Percentiles rank a stretch among this genome's conserved stretches.
These are phyloP conservation scores for Drosophila subquinaria DNA, from an alignment of 2,888 invertebrate genomes.

Conservation along the genomic window DNA sequence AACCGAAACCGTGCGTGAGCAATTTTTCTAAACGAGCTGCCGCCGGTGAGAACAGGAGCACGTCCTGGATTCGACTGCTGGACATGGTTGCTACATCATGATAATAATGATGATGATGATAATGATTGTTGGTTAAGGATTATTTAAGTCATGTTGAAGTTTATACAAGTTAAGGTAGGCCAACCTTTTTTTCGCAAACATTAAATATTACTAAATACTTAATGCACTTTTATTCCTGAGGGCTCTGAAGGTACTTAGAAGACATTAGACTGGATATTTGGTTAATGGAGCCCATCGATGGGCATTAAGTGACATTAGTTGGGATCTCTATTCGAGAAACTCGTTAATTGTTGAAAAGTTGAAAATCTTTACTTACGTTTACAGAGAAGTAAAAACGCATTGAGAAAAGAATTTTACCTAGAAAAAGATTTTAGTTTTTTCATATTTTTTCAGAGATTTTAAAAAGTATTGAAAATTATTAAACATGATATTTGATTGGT, in stretches of 20 bases:
- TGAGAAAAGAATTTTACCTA: not conserved
- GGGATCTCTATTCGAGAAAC: not conserved
- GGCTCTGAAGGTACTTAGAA: slow-evolving; percentile 34
- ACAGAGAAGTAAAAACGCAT: not conserved
- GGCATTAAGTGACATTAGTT: slow-evolving; percentile 31
- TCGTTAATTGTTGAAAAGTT: slow-evolving; percentile 8
- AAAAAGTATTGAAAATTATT: too few relatives aligned
- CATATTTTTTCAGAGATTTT: too few relatives aligned
- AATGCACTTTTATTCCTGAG: slow-evolving; percentile 36
- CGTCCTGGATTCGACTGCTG: slow-evolving; percentile 50
- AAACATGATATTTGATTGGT: not conserved
- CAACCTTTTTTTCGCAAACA: slow-evolving; percentile 44
- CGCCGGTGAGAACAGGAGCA: slow-evolving; percentile 43
- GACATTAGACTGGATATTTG: slow-evolving; percentile 31
- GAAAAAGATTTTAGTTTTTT: not conserved
- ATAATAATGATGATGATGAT: slow-evolving; percentile 31
- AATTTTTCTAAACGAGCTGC: slow-evolving; percentile 70
- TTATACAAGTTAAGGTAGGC: slow-evolving; percentile 28
- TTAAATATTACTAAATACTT: slow-evolving; percentile 61
- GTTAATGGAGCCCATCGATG: slow-evolving; percentile 49
- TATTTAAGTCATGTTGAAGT: slow-evolving; percentile 38
- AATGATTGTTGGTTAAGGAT: slow-evolving; percentile 35
- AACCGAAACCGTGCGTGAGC: slow-evolving; percentile 73
- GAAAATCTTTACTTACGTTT: not conserved
- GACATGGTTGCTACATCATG: slow-evolving; percentile 36